phyloP scores from a whole-genome alignment of 1,140 invertebrate species.

The Archivesica marissinica region DNA sequence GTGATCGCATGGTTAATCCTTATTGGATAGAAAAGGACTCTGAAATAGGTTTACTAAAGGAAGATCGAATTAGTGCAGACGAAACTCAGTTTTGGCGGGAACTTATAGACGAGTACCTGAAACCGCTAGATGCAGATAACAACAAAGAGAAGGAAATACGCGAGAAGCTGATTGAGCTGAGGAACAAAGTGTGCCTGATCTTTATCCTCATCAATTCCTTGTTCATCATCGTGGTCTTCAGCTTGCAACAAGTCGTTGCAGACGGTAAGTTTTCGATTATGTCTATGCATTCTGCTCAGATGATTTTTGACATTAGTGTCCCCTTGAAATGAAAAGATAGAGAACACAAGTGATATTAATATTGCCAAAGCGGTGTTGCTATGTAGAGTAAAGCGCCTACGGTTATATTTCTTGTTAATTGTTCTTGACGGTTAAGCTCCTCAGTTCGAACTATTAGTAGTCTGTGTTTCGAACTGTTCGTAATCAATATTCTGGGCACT shows the following conservation, averaged over 20 bases:
- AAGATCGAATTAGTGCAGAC: constrained; percentile 87
- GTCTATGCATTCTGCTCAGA: not conserved
- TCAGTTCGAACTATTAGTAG: too few relatives aligned
- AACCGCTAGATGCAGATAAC: constrained; percentile 76
- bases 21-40: constrained; percentile 96
- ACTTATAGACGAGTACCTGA: constrained; percentile 77
- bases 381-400: too few relatives aligned
- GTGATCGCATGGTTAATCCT: constrained; percentile 92
- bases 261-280: constrained; percentile 27
- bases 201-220: constrained; percentile 81
- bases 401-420: too few relatives aligned
- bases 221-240: constrained; percentile 80
- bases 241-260: constrained; percentile 67
- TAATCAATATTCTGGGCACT: too few relatives aligned
- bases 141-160: constrained; percentile 84
- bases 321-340: too few relatives aligned
- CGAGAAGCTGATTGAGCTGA: constrained; percentile 94
- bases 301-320: too few relatives aligned
- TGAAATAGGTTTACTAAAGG: constrained; percentile 62
- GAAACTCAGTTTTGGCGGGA: constrained; percentile 78
- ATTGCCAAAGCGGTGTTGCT: too few relatives aligned
- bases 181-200: constrained; percentile 90
- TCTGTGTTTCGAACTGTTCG: too few relatives aligned
- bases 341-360: too few relatives aligned
- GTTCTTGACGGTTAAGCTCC: too few relatives aligned